A percentile compares a stretch with the other conserved stretches of the same genome.
phyloP scores from a whole-genome alignment of 2,113 vertebrate genomes.

The Micronisus gabar region DNA sequence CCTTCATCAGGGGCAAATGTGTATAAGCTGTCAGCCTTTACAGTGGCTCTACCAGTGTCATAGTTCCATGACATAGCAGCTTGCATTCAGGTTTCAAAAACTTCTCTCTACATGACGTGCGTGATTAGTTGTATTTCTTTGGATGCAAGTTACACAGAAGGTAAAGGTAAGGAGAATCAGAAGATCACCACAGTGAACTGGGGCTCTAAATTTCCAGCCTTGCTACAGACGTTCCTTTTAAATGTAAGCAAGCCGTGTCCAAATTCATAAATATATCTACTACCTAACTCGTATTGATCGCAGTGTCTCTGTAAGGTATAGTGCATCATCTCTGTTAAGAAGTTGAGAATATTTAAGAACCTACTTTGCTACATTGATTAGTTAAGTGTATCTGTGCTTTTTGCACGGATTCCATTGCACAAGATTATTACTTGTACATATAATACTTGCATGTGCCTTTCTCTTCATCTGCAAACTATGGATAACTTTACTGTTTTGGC shows the following conservation, averaged over 20 bases:
- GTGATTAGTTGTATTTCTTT: neutral
- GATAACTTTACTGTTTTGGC: neutral
- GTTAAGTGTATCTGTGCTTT: neutral
- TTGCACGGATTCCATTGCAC: neutral
- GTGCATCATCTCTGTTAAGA: neutral
- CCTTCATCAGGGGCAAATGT: neutral
- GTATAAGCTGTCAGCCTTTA: neutral
- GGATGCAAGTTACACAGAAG: neutral
- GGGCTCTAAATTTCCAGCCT: neutral
- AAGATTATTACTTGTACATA: neutral
- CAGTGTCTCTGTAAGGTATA: neutral
- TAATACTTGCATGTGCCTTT: neutral
- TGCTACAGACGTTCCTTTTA: neutral
- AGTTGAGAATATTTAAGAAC: neutral
- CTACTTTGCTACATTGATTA: neutral
- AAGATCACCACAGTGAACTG: neutral
- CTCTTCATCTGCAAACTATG: neutral
- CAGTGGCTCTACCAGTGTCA: neutral
- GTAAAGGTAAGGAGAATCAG: neutral
- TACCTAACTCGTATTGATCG: accelerated
- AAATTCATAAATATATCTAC: neutral
- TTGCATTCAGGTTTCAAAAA: neutral
- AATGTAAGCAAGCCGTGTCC: neutral
- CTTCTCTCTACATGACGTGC: neutral
- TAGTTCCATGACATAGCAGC: neutral